Base-by-base conservation (phyloP, 64 coral and sea anemone genomes). In the Dendrophyllia cribrosa region DNA sequence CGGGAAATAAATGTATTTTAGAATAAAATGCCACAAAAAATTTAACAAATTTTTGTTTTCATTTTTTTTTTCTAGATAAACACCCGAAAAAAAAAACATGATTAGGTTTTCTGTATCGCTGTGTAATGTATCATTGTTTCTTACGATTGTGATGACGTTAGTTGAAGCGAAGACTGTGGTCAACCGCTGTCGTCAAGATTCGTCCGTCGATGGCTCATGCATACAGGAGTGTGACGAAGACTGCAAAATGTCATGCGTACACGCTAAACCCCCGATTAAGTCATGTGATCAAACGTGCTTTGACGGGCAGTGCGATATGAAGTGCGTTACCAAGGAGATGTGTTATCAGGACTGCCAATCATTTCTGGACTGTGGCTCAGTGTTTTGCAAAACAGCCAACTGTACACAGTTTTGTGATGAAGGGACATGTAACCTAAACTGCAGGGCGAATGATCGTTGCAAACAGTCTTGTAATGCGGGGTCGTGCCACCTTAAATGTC, bases 401-500 rank as follows among this genome's bases (percentile, higher is more conserved):
- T 84, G 80, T 25, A 84, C 80, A 12, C 80, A 84, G 62, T 0
- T 5, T 4, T 84, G 80, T 50, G 80, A 84, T 6, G 80, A 13
- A 5, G 80, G 80, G 6, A 47, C 8, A 26, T 84, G 80, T 23
- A 22, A 84, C 45, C 8, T 84, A 43, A 84, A 19, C 10, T 84
- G 80, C 8, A 66, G 61, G 51, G 43, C 60, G 43, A 49, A 3
- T 67, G 66, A 60, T 67, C 60, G 23, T 2, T 84, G 80, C 23
- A 68, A 66, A 19, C 80, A 84, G 62, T 14, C 2, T 13, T 84
- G 80, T 24, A 51, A 84, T 9, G 79, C 63, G 10, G 79, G 79
- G 66, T 83, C 60, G 60, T 83, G 79, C 45, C 44, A 50, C 16
- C 59, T 83, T 45, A 83, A 51, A 83, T 83, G 79, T 11, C 59